Conservation (phyloP, 2,113 vertebrate genomes). For the Manacus vitellinus region DNA sequence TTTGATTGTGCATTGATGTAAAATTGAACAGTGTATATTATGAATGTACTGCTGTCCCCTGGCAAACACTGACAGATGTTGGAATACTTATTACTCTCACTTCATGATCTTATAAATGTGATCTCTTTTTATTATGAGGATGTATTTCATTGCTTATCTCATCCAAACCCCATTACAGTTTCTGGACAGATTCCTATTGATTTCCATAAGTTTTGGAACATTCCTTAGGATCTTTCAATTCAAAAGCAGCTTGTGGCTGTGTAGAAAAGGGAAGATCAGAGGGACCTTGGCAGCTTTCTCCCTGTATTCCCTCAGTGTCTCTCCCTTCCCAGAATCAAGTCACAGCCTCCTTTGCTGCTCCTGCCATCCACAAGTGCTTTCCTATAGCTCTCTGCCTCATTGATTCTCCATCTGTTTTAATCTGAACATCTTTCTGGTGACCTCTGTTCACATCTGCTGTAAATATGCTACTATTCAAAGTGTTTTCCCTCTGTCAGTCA, state of each 20-base stretch:
- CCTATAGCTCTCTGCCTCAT: slow-evolving; percentile 37
- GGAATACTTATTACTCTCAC: neutral
- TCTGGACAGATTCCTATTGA: neutral
- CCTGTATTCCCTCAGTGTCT: neutral
- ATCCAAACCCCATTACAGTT: neutral
- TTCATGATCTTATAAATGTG: neutral
- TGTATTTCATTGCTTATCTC: neutral
- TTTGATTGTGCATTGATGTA: neutral
- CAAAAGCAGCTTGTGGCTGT: neutral
- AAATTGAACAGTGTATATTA: neutral
- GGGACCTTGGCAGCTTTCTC: neutral
- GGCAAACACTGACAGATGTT: neutral
- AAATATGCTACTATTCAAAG: slow-evolving; percentile 44
- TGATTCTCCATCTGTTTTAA: slow-evolving; percentile 57
- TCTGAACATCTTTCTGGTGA: slow-evolving; percentile 49
- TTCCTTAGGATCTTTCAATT: neutral
- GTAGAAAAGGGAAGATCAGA: neutral
- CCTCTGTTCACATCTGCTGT: slow-evolving; percentile 40
- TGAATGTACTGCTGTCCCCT: neutral
- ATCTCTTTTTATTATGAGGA: neutral
- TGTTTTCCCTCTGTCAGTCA: neutral
- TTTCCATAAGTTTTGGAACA: neutral
- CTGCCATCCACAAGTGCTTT: slow-evolving; percentile 11
- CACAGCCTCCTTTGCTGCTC: neutral
- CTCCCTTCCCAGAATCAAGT: neutral